These are phyloP conservation scores for Heterohyrax brucei DNA, from an alignment of 2,797 vertebrate genomes.

Conservation along the genomic window DNA sequence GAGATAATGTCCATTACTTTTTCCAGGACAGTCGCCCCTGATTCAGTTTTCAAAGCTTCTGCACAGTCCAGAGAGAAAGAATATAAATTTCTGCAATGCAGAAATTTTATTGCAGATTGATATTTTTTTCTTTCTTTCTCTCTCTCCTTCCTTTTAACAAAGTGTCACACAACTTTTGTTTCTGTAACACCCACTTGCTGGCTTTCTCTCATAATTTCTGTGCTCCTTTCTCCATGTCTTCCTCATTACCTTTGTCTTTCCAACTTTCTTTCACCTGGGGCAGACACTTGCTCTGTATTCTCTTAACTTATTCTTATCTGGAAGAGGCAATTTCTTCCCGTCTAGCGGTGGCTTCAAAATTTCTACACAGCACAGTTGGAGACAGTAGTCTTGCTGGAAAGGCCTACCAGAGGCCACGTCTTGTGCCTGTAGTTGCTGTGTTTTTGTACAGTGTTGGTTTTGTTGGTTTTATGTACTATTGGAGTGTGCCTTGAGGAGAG, in stretches of 20 bases:
- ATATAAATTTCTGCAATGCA: background rate
- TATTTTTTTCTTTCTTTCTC: background rate
- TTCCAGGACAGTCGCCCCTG: background rate
- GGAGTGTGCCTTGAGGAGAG: background rate
- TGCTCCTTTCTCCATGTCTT: background rate
- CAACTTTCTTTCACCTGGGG: background rate
- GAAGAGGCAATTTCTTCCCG: background rate
- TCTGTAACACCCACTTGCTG: background rate
- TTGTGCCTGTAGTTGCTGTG: background rate
- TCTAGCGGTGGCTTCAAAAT: background rate
- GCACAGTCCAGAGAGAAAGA: background rate
- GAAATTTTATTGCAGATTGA: background rate
- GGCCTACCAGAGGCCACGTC: background rate
- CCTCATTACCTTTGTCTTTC: background rate
- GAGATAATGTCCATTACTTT: background rate
- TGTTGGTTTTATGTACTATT: background rate
- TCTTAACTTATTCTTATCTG: background rate
- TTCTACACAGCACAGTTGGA: background rate
- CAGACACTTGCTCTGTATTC: background rate
- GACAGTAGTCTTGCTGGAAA: background rate
- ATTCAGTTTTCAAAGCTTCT: background rate
- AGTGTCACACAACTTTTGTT: background rate
- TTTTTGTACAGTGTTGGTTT: background rate
- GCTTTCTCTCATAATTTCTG: background rate
- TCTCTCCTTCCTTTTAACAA: slow-evolving; percentile 45